Base-by-base conservation (phyloP, 2,113 vertebrate species). In the Aptenodytes patagonicus region DNA sequence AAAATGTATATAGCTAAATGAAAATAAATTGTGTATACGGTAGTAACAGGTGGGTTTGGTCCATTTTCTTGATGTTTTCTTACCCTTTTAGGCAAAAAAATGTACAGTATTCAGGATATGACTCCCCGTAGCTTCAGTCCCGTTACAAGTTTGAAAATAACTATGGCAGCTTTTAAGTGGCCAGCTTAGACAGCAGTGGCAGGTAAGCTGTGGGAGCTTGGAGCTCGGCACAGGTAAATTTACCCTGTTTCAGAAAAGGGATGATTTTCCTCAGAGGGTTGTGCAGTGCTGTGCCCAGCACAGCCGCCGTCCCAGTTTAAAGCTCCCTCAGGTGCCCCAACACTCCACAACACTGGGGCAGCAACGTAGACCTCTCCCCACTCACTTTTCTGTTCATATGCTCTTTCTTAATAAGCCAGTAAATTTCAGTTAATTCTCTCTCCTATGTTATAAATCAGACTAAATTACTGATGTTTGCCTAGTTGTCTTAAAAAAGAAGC, bases 111-210 rank as follows among this genome's bases (percentile, higher is more conserved):
- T 75, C 16, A 2, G 26, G 49, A 5, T 21, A 7, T 17, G 61
- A 21, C 18, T 18, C 2, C 26, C n/a, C 4, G 0, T 6, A 20
- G 29, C 44, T 25, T 32, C 62, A 77, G 69, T 40, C 49, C 13
- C 1, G 0, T 9, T 46, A 16, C 0, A 4, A 60, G 26, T 31
- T 7, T 49, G 46, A 28, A 10, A 44, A 24, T 32, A 24, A 16
- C 38, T 47, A 1, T 13, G 70, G 64, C n/a, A 54, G 51, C 24
- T 78, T 51, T 22, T 10, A 14, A 38, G 57, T 9, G 1, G 0
- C 44, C 5, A 11, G 21, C 24, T 16, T 8, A 9, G 65, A 1
- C 13, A 38, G 60, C 4, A 1, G 14, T 28, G 65, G 40, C 20
- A 38, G 61, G 6, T n/a, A 11, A 6, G 25, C 32, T 9, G 24